phyloP scores from a whole-genome alignment of 2,113 vertebrate genomes.

The Myrmophylax atrothorax region DNA sequence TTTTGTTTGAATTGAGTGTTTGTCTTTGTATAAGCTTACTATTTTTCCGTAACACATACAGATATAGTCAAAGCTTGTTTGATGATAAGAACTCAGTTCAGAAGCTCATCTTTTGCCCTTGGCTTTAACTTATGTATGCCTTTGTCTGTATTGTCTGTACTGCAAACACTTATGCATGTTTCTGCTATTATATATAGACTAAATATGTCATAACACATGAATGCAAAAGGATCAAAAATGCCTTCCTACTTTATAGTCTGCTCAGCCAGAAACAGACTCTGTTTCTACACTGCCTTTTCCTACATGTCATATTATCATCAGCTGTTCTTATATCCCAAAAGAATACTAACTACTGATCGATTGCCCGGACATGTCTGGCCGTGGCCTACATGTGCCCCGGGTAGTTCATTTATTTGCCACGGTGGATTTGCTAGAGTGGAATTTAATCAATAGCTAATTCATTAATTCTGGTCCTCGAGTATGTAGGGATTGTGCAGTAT shows the following conservation, averaged over 20 bases:
- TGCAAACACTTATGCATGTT: neutral
- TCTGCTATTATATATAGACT: constrained; percentile 44
- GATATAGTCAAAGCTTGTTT: constrained; percentile 38
- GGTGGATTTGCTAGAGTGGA: constrained; percentile 91
- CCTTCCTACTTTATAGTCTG: constrained; percentile 57
- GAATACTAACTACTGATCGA: constrained; percentile 89
- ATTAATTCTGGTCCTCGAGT: constrained; percentile 85
- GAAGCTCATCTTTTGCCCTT: constrained; percentile 42
- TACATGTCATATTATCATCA: constrained; percentile 84
- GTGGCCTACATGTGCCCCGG: constrained; percentile 85
- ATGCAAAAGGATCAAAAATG: constrained; percentile 42
- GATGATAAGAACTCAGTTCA: neutral
- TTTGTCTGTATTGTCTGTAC: constrained; percentile 31
- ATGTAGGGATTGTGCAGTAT: constrained; percentile 58
- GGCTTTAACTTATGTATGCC: constrained; percentile 36
- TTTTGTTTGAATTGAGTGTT: constrained; percentile 13
- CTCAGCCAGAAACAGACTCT: constrained; percentile 59
- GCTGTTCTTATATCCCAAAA: constrained; percentile 81
- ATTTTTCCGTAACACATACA: constrained; percentile 15
- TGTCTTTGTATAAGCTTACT: constrained; percentile 15
- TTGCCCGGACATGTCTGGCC: constrained; percentile 84
- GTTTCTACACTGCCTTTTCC: constrained; percentile 61
- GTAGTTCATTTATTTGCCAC: constrained; percentile 92
- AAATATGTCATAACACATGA: constrained; percentile 47
- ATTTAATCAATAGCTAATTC: constrained; percentile 96